These are phyloP conservation scores for Fratercula arctica DNA, from an alignment of 2,797 vertebrate genomes.

Conservation along the genomic window DNA sequence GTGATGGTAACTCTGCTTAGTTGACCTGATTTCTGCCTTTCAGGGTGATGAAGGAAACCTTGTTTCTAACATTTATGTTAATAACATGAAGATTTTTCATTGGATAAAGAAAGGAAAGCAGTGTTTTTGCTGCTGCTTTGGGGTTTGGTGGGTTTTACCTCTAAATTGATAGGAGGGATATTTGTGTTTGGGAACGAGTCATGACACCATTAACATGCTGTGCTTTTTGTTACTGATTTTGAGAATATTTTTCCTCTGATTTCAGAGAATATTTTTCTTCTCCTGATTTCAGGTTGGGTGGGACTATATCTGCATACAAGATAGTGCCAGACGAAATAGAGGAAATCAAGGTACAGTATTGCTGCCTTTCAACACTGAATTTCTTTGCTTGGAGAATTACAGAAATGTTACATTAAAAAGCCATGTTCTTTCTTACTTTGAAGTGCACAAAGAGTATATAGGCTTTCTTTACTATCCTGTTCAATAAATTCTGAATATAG, in stretches of 20 bases:
- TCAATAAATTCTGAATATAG: background rate
- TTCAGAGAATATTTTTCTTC: constrained; percentile 77
- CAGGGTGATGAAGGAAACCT: background rate
- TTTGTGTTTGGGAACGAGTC: background rate
- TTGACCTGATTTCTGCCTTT: background rate
- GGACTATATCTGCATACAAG: constrained; percentile 97
- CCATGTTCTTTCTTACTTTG: background rate
- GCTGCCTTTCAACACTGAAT: constrained; percentile 37
- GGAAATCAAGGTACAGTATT: constrained; percentile 94
- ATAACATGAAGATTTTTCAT: background rate
- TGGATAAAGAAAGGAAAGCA: background rate
- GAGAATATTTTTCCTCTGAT: constrained; percentile 70
- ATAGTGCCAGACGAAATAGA: constrained; percentile 98
- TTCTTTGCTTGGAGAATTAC: constrained; percentile 2
- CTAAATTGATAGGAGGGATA: background rate
- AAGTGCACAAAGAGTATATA: background rate
- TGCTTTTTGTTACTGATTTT: constrained; percentile 47
- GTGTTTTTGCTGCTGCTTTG: background rate
- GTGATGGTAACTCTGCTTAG: background rate
- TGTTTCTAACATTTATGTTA: background rate
- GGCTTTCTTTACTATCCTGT: background rate
- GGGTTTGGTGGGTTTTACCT: background rate
- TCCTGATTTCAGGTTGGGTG: constrained; percentile 89
- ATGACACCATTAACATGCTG: background rate
- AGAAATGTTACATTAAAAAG: background rate